These are phyloP conservation scores for Ceratosolen fusciceps DNA, from an alignment of 1,140 invertebrate species.

Conservation along the genomic window DNA sequence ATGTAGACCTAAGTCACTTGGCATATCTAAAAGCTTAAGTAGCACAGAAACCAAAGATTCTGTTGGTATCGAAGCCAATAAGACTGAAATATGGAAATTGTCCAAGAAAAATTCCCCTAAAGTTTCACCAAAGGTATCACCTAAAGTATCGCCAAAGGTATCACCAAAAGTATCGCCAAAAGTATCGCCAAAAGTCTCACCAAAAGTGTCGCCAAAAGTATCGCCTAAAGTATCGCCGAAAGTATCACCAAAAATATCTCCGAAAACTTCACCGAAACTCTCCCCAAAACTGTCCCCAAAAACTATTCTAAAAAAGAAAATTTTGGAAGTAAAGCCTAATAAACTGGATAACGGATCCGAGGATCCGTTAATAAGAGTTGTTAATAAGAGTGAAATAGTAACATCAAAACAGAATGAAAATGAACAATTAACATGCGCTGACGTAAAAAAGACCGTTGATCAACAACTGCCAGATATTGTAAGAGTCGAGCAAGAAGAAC, in stretches of 20 bases:
- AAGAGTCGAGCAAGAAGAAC: slow-evolving; percentile 45
- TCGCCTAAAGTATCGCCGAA: slow-evolving; percentile 57
- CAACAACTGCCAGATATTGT: background rate
- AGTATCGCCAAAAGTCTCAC: slow-evolving; percentile 49
- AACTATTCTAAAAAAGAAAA: slow-evolving; percentile 45
- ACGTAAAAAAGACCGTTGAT: slow-evolving; percentile 1
- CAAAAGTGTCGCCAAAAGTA: slow-evolving; percentile 52
- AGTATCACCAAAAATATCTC: slow-evolving; percentile 49
- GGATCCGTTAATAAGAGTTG: slow-evolving; percentile 15
- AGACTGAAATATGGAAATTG: slow-evolving; percentile 53
- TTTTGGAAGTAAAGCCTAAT: slow-evolving; percentile 4
- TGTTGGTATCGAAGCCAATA: slow-evolving; percentile 53
- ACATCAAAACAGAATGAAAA: slow-evolving; percentile 7
- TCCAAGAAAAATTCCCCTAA: slow-evolving; percentile 52
- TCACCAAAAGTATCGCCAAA: slow-evolving; percentile 49
- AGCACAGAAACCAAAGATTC: slow-evolving; percentile 67
- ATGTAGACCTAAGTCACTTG: slow-evolving; percentile 65
- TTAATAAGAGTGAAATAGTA: slow-evolving; percentile 21
- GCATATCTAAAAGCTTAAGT: slow-evolving; percentile 68
- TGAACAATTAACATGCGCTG: background rate
- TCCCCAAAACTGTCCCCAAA: slow-evolving; percentile 44
- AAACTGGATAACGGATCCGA: background rate
- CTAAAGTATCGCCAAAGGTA: slow-evolving; percentile 50
- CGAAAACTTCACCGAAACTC: slow-evolving; percentile 42
- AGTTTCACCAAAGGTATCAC: slow-evolving; percentile 51